Evolutionary conservation across 2,888 invertebrate genomes (phyloP).

Genomic region (Sinopyrophorus schimmeli): DNA sequence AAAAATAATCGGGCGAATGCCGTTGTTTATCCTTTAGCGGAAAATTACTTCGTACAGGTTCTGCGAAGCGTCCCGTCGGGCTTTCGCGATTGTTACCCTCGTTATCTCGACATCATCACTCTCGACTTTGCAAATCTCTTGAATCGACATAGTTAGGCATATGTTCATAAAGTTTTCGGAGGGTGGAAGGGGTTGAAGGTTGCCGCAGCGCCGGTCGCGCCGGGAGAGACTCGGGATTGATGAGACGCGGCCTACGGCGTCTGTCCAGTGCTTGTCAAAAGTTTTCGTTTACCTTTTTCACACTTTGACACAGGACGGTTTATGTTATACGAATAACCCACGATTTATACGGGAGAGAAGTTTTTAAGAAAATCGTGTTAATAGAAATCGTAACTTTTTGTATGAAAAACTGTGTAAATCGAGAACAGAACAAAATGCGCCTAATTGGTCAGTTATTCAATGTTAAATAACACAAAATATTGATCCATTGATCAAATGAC

Average conservation of each 20-base stretch:
- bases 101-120: constrained; percentile 11
- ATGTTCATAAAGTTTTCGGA: constrained; percentile 22
- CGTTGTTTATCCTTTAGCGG: background rate
- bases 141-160: constrained; percentile 26
- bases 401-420: too few species aligned
- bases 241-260: constrained; percentile 24
- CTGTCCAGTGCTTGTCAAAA: constrained; percentile 26
- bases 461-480: too few species aligned
- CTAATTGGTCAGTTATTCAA: too few species aligned
- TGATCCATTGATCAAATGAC: too few species aligned
- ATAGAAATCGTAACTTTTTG: too few species aligned
- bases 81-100: constrained; percentile 12
- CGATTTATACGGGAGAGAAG: too few species aligned
- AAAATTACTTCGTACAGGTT: background rate
- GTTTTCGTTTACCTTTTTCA: too few species aligned
- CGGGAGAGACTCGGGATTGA: constrained; percentile 26
- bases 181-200: constrained; percentile 27
- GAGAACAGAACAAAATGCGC: too few species aligned
- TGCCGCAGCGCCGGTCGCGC: constrained; percentile 29
- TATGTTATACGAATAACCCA: too few species aligned
- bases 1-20: constrained; percentile 4
- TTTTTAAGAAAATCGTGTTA: too few species aligned
- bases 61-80: constrained; percentile 9
- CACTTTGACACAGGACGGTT: too few species aligned
- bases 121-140: constrained; percentile 22